Evolutionary conservation across 2,797 vertebrate genomes (phyloP), one percentile per base, ranked within the genome.

Genomic region (Gorsachius magnificus): DNA sequence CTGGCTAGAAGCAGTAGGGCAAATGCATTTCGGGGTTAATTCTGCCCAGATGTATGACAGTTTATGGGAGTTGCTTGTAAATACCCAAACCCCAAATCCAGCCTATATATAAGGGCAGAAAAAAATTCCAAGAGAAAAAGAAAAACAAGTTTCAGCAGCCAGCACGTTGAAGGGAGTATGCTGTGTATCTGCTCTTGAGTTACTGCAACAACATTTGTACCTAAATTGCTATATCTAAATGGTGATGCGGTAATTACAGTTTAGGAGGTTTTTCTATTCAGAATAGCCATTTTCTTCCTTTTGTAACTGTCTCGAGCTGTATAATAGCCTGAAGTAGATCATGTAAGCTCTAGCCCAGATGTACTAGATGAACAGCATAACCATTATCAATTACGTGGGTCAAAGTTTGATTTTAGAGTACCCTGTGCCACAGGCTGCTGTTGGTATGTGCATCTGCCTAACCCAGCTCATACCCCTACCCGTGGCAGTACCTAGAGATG

Each of bases 1-100:
- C 68, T 72, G 54, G 71, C 58, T 69, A 41, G 24, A 9, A 0
- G 0, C 71, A 63, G 33, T 10, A 11, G 3, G 13, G 54, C 22
- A 16, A 82, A n/a, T 6, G 48, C 38, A 11, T 13, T 35, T 16
- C 9, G 10, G 35, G 14, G 26, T 46, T 84, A 38, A 16, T 58
- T 65, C 58, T 63, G 28, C 50, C 21, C 16, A 22, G 33, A 16
- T 21, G 3, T 33, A 4, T 11, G 25, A 46, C 53, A 75, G 24
- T 50, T 68, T 35, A 9, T 8, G 29, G 56, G 29, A 79, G 4
- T 7, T 74, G 58, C 20, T 48, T 57, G 31, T 48, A 76, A 78
- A 68, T 13, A 77, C 7, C 22, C 35, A 11, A 74, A 56, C 7
- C 33, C 38, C 36, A 86, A 75, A 81, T 13, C 16, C 33, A 64